These are phyloP conservation scores for Salvelinus namaycush DNA, from an alignment of 2,113 vertebrate genomes.

Conservation along the genomic window DNA sequence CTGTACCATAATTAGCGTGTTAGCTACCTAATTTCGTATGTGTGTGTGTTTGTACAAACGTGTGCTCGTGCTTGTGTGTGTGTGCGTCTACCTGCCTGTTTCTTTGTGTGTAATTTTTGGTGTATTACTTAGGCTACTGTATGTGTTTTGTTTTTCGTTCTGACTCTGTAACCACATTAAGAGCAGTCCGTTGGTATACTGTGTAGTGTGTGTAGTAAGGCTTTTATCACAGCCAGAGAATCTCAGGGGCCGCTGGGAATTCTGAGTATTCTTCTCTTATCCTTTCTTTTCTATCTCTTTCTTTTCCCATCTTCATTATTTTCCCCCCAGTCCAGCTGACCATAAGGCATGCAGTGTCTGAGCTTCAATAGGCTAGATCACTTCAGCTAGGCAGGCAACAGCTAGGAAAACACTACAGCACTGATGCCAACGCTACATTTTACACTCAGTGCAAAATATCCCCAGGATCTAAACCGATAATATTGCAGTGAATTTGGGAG, in stretches of 20 bases:
- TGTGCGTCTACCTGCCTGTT: constrained; percentile 30
- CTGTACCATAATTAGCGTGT: too few relatives aligned
- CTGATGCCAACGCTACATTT: background rate
- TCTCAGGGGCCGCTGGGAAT: constrained; percentile 56
- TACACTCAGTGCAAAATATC: too few relatives aligned
- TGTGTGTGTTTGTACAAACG: constrained; percentile 33
- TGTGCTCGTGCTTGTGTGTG: constrained; percentile 43
- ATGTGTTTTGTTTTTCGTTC: constrained; percentile 32
- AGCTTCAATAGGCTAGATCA: constrained; percentile 38
- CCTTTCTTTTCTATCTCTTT: constrained; percentile 37
- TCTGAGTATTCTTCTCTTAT: constrained; percentile 50
- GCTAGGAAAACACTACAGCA: background rate
- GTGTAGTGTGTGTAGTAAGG: constrained; percentile 14
- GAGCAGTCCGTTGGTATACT: constrained; percentile 30
- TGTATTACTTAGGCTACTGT: background rate
- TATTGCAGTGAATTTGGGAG: too few relatives aligned
- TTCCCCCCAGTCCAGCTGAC: background rate
- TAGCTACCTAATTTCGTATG: constrained; percentile 45
- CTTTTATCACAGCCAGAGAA: constrained; percentile 48
- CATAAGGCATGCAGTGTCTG: constrained; percentile 24
- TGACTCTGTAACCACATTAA: constrained; percentile 48
- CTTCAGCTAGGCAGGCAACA: constrained; percentile 44
- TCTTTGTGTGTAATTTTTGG: constrained; percentile 18
- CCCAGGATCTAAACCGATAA: too few relatives aligned
- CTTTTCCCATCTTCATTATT: constrained; percentile 50